phyloP scores from a whole-genome alignment of 2,888 invertebrate genomes.

The Notodonta dromedarius region DNA sequence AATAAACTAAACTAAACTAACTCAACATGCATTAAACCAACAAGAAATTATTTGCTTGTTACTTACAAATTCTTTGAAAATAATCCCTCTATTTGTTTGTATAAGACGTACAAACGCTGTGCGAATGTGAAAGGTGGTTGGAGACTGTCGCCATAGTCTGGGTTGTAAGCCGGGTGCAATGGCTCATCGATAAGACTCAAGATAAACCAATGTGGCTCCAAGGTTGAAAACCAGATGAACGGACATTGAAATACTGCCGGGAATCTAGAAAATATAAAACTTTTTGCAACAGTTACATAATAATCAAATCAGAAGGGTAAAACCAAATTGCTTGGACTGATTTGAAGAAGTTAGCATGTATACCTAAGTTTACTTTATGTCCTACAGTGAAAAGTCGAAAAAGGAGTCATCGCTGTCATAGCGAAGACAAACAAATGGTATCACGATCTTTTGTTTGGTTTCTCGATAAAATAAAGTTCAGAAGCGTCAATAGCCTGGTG shows the following conservation, averaged over 20 bases:
- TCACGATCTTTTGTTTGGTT: no score
- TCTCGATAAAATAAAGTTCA: no score
- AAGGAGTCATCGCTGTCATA: no score
- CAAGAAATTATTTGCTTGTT: neutral
- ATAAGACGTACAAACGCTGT: neutral
- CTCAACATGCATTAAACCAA: neutral
- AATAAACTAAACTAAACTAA: neutral
- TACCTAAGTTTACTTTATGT: no score
- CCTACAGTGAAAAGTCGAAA: no score
- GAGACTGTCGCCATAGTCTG: neutral
- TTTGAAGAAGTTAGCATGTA: no score
- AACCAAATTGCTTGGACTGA: no score
- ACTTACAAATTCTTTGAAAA: conserved; percentile 2
- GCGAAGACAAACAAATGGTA: no score
- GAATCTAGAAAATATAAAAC: conserved; percentile 27
- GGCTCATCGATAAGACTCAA: conserved; percentile 31
- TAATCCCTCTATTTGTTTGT: neutral
- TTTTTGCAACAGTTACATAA: neutral
- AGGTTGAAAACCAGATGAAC: conserved; percentile 36
- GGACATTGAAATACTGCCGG: conserved; percentile 39
- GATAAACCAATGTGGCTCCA: conserved; percentile 30
- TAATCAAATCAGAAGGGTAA: no score
- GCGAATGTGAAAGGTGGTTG: conserved; percentile 2
- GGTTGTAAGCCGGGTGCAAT: conserved; percentile 29
- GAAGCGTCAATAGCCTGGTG: no score